Evolutionary conservation across 1,140 invertebrate genomes (phyloP).

Genomic region (Paralvinella palmiformis): DNA sequence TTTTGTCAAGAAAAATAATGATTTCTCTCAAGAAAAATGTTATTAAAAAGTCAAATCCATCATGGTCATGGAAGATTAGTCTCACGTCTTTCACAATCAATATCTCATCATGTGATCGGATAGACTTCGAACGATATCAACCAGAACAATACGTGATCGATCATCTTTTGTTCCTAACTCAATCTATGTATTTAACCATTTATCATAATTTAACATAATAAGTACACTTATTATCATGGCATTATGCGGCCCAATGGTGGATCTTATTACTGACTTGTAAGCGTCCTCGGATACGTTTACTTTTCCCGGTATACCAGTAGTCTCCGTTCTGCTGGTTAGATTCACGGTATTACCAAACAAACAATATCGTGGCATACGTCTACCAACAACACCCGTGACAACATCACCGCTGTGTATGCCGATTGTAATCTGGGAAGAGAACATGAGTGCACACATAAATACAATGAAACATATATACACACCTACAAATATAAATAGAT

Average conservation of each 20-base stretch:
- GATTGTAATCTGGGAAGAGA: conserved; percentile 73
- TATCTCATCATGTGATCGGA: neutral
- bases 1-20: neutral
- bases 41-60: neutral
- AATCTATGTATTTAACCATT: too few species aligned
- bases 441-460: too few species aligned
- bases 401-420: conserved; percentile 94
- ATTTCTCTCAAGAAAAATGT: neutral
- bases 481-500: too few species aligned
- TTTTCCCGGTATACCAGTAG: conserved; percentile 79
- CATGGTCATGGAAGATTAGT: neutral
- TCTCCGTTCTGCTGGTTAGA: conserved; percentile 88
- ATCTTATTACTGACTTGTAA: conserved; percentile 80
- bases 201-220: neutral
- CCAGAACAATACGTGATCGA: neutral
- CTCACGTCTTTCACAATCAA: neutral
- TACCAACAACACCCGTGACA: conserved; percentile 91
- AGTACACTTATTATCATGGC: neutral
- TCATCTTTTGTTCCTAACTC: too few species aligned
- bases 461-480: too few species aligned
- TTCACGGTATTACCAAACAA: conserved; percentile 96
- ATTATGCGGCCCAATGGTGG: neutral
- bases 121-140: too few species aligned
- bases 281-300: conserved; percentile 93
- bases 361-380: conserved; percentile 93